Evolutionary conservation across 64 coral and sea anemone genomes (phyloP), one percentile per base, ranked within the genome.

Genomic region (Catalaphyllia jardinei): DNA sequence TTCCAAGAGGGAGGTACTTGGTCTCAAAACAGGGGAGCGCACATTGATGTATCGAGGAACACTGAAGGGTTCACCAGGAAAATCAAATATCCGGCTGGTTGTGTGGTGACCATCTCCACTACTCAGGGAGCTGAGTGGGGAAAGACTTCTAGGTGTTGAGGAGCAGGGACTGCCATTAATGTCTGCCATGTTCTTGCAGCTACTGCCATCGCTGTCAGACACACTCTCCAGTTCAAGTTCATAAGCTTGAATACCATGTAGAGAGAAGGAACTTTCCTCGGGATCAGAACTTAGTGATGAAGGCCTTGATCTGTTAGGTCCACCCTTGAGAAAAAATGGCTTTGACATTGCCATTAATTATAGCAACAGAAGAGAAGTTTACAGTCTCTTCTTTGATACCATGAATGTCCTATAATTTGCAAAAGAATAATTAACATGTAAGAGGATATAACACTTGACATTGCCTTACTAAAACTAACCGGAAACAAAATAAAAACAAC

Each of bases 61-160:
- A 39, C n/a, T 71, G 1, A 85, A 28, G 11, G 81, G 81, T 64
- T 85, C 81, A 28, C 39, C 27, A 0, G 81, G 62, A 51, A 85
- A 85, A 20, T 85, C 81, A 71, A 85, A 85, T 71, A 35, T 14
- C 39, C 63, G 54, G 54, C 54, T 69, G 24, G 24, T 85, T 5
- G 3, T 85, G 31, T 71, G 25, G 3, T 71, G 81, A 13, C 81
- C 38, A 71, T 85, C 81, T 71, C 81, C 81, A 85, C 81, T 85
- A 38, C 90, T 92, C 5, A 72, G 61, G 22, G 87, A 81, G 83
- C 92, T 93, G 1, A 82, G 59, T 28, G 92, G 92, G 4, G 92
- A 93, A 24, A 93, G 69, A 86, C 92, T 93, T 67, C 87, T 84
- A 14, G 92, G 92, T 6, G 92, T 93, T 85, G 92, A 93, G 63